phyloP scores from a whole-genome alignment of 2,113 vertebrate species.

The Boulengeromyrus knoepffleri region DNA sequence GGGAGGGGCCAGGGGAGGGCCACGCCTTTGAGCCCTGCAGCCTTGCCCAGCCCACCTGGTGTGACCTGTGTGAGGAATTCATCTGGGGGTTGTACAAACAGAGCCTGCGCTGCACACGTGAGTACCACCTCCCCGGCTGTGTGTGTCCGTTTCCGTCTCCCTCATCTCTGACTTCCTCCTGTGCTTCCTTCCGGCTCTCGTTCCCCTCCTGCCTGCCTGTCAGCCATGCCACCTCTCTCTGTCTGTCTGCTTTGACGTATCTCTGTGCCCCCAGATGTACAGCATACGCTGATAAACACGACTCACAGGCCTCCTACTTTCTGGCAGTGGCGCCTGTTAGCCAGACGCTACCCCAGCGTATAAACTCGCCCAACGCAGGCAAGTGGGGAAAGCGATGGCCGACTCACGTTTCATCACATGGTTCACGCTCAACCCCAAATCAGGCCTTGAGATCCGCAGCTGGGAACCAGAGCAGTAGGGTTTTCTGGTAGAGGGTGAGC shows the following conservation, averaged over 20 bases:
- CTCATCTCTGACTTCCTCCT: constrained; percentile 60
- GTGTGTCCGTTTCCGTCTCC: constrained; percentile 63
- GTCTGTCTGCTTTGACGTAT: background rate
- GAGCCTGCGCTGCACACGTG: constrained; percentile 78
- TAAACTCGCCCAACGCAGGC: background rate
- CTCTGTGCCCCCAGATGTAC: background rate
- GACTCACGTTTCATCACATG: background rate
- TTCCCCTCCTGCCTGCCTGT: background rate
- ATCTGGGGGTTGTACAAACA: constrained; percentile 90
- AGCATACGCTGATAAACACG: no score
- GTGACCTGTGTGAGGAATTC: constrained; percentile 92
- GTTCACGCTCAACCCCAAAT: background rate
- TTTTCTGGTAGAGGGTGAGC: background rate
- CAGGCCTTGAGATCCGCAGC: background rate
- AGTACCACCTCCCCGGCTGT: constrained; percentile 55
- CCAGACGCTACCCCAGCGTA: background rate
- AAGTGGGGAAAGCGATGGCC: background rate
- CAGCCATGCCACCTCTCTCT: background rate
- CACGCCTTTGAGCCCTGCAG: constrained; percentile 77
- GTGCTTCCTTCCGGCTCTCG: background rate
- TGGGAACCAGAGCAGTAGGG: background rate
- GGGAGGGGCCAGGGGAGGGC: constrained; percentile 55
- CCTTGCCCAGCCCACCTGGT: constrained; percentile 79
- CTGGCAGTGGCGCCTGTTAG: background rate
- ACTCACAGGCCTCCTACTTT: background rate